Percentiles rank a stretch among this genome's conserved stretches.
Evolutionary conservation across 2,797 vertebrate species (phyloP).

Genomic region (Tenualosa ilisha): DNA sequence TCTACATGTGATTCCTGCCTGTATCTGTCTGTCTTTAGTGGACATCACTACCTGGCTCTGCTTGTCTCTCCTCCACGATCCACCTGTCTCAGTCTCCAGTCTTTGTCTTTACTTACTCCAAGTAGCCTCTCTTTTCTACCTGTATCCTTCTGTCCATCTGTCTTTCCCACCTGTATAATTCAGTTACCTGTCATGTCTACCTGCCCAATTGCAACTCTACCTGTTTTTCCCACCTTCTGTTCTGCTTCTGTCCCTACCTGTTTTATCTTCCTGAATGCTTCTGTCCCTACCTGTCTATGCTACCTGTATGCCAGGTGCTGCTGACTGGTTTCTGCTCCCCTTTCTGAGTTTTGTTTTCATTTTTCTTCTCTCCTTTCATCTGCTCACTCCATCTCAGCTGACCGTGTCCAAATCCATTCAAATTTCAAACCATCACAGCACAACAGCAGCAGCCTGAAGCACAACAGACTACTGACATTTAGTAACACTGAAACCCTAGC

Average conservation of each 20-base stretch:
- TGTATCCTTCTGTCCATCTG: not conserved
- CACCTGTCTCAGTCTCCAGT: not conserved
- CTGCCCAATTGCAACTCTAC: not conserved
- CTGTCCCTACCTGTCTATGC: no score
- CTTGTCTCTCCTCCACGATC: no score
- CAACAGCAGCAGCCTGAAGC: no score
- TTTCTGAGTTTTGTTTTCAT: no score
- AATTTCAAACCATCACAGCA: not conserved
- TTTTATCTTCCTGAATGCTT: not conserved
- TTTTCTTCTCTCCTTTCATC: not conserved
- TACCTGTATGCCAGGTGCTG: no score
- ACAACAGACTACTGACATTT: slow-evolving; percentile 6
- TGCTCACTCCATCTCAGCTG: not conserved
- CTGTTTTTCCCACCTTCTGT: no score
- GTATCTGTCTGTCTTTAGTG: not conserved
- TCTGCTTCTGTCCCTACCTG: not conserved
- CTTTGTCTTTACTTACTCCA: not conserved
- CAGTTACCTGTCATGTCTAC: not conserved
- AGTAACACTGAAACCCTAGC: not conserved
- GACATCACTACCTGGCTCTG: not conserved
- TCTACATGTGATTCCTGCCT: no score
- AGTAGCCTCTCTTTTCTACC: not conserved
- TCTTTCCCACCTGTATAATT: not conserved
- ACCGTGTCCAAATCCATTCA: not conserved
- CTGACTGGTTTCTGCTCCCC: no score